phyloP scores from a whole-genome alignment of 2,888 invertebrate genomes.

The Xestia sexstrigata region DNA sequence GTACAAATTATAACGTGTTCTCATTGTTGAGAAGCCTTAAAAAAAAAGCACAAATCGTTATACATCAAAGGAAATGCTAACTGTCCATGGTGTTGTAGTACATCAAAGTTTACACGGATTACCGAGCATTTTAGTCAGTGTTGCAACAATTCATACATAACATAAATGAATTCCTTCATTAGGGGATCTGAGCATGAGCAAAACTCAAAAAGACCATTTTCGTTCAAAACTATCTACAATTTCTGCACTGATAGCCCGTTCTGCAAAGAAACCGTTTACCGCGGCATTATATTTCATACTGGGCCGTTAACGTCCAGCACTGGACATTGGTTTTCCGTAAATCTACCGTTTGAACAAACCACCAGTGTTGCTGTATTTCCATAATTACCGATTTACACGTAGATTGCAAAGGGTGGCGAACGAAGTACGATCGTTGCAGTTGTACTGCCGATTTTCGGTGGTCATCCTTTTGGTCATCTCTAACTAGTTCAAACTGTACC shows the following conservation, averaged over 20 bases:
- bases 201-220: conserved; percentile 9
- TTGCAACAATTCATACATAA: neutral
- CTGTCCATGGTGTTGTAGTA: neutral
- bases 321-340: conserved; percentile 12
- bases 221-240: conserved; percentile 2
- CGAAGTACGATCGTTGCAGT: neutral
- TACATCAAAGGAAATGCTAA: too few relatives aligned
- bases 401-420: conserved; percentile 7
- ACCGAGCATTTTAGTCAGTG: neutral
- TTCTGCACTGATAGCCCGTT: conserved; percentile 7
- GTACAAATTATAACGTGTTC: too few relatives aligned
- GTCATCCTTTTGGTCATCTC: too few relatives aligned
- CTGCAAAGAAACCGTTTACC: conserved; percentile 15
- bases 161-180: neutral
- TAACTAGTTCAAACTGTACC: too few relatives aligned
- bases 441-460: too few relatives aligned
- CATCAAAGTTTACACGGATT: neutral
- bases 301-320: conserved; percentile 6
- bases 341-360: conserved; percentile 5
- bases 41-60: too few relatives aligned
- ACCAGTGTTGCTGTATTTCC: conserved; percentile 10
- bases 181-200: neutral
- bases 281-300: conserved; percentile 19
- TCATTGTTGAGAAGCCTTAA: too few relatives aligned
- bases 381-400: conserved; percentile 21